Conservation (phyloP, 2,797 vertebrate genomes). For the Sternarchorhynchus goeldii region DNA sequence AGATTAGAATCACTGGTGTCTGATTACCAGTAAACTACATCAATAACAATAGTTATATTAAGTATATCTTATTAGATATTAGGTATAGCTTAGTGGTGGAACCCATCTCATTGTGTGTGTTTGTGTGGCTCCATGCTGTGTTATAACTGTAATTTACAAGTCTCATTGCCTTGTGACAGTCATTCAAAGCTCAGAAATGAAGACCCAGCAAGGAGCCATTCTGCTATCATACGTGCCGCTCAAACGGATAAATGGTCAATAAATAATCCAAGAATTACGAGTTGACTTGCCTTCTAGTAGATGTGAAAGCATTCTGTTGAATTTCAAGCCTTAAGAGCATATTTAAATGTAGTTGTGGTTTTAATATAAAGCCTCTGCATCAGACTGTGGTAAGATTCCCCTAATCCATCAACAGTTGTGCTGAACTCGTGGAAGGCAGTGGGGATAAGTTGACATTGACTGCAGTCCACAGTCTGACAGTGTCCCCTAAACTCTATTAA, state of each 20-base stretch:
- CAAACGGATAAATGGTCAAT: slow-evolving; percentile 9
- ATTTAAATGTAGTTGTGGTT: too few relatives aligned
- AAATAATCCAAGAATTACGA: slow-evolving; percentile 30
- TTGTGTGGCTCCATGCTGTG: slow-evolving; percentile 49
- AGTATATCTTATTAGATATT: too few relatives aligned
- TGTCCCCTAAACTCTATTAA: slow-evolving; percentile 64
- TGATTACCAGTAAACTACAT: slow-evolving; percentile 28
- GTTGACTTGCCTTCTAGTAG: neutral
- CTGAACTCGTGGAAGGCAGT: slow-evolving; percentile 39
- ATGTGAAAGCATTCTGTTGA: neutral
- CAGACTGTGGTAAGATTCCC: slow-evolving; percentile 17
- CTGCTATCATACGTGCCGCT: slow-evolving; percentile 6
- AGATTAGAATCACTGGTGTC: slow-evolving; percentile 24
- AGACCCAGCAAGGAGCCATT: slow-evolving; percentile 36
- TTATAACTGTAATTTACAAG: slow-evolving; percentile 50
- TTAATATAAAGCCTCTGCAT: slow-evolving; percentile 3
- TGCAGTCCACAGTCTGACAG: slow-evolving; percentile 49
- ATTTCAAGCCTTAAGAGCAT: neutral
- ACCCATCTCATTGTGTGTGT: slow-evolving; percentile 17
- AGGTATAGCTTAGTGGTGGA: slow-evolving; percentile 6
- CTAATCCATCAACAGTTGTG: slow-evolving; percentile 49
- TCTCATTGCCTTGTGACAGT: slow-evolving; percentile 36
- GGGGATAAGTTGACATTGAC: slow-evolving; percentile 60
- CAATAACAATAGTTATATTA: too few relatives aligned
- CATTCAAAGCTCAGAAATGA: slow-evolving; percentile 43